These are phyloP conservation scores for Protobothrops mucrosquamatus DNA, from an alignment of 2,113 vertebrate genomes.

Conservation along the genomic window DNA sequence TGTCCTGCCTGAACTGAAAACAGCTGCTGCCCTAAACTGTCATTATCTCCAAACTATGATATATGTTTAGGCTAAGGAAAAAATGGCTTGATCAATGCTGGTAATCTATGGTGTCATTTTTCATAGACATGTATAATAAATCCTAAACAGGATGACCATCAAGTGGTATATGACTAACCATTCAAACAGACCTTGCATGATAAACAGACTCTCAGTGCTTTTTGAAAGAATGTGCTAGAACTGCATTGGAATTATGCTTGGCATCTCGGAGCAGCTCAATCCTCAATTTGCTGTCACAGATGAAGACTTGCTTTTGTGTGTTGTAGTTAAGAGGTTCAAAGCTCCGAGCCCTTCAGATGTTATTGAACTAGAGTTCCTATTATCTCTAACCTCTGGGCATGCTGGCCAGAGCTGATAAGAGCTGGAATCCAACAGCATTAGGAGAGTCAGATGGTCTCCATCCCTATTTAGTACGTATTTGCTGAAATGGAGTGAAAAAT, in stretches of 20 bases:
- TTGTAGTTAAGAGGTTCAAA: neutral
- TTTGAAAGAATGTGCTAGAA: neutral
- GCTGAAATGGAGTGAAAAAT: neutral
- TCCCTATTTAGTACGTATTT: neutral
- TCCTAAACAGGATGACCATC: neutral
- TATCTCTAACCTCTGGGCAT: neutral
- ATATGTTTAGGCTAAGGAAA: neutral
- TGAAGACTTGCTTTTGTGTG: neutral
- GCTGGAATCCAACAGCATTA: neutral
- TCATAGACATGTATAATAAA: neutral
- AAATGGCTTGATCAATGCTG: conserved; percentile 21
- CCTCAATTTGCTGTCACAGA: neutral
- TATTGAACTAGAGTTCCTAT: neutral
- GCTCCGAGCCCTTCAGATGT: neutral
- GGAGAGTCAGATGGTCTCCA: neutral
- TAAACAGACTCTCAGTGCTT: neutral
- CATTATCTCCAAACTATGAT: conserved; percentile 10
- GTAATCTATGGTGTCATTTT: conserved; percentile 4
- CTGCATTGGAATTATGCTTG: neutral
- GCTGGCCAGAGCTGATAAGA: neutral
- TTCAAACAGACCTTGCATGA: neutral
- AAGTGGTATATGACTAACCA: conserved; percentile 5
- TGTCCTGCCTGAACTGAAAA: conserved; percentile 20
- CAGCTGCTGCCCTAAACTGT: conserved; percentile 28
- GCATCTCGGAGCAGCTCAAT: neutral